These are phyloP conservation scores for Ommatoiulus sabulosus DNA, from an alignment of 2,888 invertebrate species.

Conservation along the genomic window DNA sequence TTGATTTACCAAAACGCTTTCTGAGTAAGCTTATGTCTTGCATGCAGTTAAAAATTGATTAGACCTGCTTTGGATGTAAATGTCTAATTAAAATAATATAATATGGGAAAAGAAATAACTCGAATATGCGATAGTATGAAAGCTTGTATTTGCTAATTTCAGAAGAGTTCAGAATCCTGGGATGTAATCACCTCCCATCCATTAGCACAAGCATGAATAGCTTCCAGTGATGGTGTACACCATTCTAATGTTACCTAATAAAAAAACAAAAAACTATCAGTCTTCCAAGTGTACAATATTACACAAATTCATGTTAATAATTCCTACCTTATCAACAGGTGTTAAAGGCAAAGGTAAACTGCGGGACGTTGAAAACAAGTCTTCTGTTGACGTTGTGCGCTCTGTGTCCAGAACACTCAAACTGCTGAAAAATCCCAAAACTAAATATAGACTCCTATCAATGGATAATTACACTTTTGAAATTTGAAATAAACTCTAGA, in stretches of 20 bases:
- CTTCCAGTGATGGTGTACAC: conserved; percentile 46
- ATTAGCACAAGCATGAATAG: conserved; percentile 38
- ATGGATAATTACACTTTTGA: background rate
- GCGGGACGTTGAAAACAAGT: conserved; percentile 38
- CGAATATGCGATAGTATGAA: background rate
- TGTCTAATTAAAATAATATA: background rate
- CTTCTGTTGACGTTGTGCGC: conserved; percentile 17
- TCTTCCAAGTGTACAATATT: background rate
- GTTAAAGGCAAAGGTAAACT: conserved; percentile 51
- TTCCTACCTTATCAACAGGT: conserved; percentile 22
- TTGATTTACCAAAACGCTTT: background rate
- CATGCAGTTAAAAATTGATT: background rate
- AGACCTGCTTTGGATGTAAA: background rate
- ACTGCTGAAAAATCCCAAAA: background rate
- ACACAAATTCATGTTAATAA: background rate
- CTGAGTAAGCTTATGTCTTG: background rate
- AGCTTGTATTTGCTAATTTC: background rate
- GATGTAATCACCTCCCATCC: conserved; percentile 51
- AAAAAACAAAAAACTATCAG: background rate
- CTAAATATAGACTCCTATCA: background rate
- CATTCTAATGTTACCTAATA: conserved; percentile 43
- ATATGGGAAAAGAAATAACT: background rate
- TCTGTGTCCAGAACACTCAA: conserved; percentile 8
- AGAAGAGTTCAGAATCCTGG: conserved; percentile 45
- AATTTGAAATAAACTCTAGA: background rate